A percentile compares a stretch with the other conserved stretches of the same genome.
phyloP scores from a whole-genome alignment of 2,888 invertebrate genomes.

The Aphidius colemani region DNA sequence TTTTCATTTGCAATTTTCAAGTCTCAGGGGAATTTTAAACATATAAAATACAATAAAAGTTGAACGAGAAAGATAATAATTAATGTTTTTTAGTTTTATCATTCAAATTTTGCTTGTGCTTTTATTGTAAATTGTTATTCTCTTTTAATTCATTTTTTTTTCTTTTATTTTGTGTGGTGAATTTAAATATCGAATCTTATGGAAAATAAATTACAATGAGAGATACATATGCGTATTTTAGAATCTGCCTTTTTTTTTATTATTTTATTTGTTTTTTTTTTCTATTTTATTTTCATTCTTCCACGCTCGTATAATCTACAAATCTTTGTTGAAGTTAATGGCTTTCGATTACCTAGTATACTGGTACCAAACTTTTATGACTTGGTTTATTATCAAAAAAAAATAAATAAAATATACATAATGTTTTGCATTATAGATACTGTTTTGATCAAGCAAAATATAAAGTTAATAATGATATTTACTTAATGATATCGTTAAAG shows the following conservation, averaged over 20 bases:
- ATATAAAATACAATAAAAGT: no score
- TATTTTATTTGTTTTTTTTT: neutral
- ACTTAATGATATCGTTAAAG: no score
- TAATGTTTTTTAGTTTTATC: no score
- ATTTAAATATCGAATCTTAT: no score
- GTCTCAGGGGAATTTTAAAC: no score
- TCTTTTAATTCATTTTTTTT: no score
- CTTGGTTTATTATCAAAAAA: conserved; percentile 25
- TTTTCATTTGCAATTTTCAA: no score
- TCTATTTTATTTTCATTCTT: neutral
- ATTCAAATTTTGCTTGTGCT: no score
- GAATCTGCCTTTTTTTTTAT: conserved; percentile 1
- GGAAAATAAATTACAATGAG: neutral
- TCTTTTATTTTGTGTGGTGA: no score
- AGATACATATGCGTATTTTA: neutral
- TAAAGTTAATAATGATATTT: no score
- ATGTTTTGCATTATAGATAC: conserved; percentile 26
- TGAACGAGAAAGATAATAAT: no score
- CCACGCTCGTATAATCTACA: conserved; percentile 15
- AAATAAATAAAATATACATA: conserved; percentile 18
- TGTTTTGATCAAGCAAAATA: conserved; percentile 2
- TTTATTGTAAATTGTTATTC: no score
- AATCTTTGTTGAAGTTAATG: conserved; percentile 24
- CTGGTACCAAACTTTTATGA: conserved; percentile 21
- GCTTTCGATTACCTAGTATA: conserved; percentile 20